Evolutionary conservation across 2,797 vertebrate genomes (phyloP).

Genomic region (Myotis findleyi): DNA sequence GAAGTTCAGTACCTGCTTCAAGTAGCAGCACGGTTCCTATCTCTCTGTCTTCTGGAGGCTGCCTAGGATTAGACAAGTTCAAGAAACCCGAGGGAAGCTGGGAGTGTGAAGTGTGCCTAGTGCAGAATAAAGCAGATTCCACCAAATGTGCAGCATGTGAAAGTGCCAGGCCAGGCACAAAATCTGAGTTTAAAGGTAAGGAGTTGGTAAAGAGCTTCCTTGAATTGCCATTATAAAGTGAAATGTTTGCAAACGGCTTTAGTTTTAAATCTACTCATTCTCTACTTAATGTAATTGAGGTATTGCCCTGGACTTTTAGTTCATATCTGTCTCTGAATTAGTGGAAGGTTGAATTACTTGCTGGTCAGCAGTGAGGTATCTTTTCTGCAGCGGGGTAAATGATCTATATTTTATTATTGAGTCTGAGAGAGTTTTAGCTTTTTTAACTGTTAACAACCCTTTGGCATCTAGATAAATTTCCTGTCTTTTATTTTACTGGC

Average conservation of each 20-base stretch:
- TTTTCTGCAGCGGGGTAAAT: neutral
- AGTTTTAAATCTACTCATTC: conserved; percentile 29
- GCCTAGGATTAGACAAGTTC: conserved; percentile 93
- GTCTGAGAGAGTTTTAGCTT: neutral
- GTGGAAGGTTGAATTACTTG: neutral
- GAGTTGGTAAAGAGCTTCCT: neutral
- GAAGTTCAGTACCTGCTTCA: conserved; percentile 83
- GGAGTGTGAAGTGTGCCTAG: conserved; percentile 93
- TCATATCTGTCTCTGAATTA: neutral
- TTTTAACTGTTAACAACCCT: neutral
- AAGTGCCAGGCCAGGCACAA: conserved; percentile 91
- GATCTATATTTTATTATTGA: neutral
- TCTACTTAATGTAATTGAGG: neutral
- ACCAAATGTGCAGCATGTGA: conserved; percentile 92
- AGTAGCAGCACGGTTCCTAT: conserved; percentile 84
- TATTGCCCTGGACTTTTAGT: neutral
- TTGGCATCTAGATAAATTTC: neutral
- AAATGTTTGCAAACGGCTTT: neutral
- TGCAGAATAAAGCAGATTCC: conserved; percentile 92
- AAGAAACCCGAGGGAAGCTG: conserved; percentile 95
- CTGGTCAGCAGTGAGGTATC: neutral
- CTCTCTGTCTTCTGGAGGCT: conserved; percentile 85
- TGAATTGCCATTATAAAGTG: neutral
- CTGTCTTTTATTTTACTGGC: neutral
- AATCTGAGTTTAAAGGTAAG: conserved; percentile 93